These are phyloP conservation scores for Drosophila nikananu DNA, from an alignment of 1,140 invertebrate genomes.

Conservation along the genomic window DNA sequence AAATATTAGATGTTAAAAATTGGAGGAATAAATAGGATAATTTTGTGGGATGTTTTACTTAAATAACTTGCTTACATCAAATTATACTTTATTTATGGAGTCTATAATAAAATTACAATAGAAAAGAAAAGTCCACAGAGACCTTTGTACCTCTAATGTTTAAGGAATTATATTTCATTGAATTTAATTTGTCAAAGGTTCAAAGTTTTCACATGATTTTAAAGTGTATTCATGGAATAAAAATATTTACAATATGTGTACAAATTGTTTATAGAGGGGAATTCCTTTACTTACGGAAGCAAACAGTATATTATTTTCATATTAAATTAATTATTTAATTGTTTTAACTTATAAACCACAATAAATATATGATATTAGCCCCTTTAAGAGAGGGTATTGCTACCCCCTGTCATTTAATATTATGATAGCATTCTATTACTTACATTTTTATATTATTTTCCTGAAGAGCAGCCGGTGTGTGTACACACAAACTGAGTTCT, in stretches of 20 bases:
- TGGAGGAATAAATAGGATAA: no score
- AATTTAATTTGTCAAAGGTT: not conserved
- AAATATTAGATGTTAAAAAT: not conserved
- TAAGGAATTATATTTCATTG: not conserved
- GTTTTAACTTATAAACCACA: not conserved
- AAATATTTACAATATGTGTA: no score
- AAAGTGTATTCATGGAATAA: not conserved
- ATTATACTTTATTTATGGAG: no score
- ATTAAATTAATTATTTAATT: not conserved
- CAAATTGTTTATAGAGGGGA: not conserved
- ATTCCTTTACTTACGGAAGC: not conserved
- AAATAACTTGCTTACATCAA: no score
- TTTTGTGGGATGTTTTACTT: no score
- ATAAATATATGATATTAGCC: not conserved
- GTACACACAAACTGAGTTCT: no score
- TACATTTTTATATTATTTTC: not conserved
- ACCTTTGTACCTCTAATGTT: no score
- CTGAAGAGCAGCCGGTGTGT: not conserved
- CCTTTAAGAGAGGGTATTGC: not conserved
- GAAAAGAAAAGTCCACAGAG: no score
- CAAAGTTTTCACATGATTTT: not conserved
- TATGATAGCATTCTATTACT: not conserved
- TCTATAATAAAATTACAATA: no score
- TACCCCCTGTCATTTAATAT: not conserved
- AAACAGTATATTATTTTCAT: not conserved